Base-by-base conservation (phyloP, 64 coral and sea anemone genomes). In the Platygyra sinensis region DNA sequence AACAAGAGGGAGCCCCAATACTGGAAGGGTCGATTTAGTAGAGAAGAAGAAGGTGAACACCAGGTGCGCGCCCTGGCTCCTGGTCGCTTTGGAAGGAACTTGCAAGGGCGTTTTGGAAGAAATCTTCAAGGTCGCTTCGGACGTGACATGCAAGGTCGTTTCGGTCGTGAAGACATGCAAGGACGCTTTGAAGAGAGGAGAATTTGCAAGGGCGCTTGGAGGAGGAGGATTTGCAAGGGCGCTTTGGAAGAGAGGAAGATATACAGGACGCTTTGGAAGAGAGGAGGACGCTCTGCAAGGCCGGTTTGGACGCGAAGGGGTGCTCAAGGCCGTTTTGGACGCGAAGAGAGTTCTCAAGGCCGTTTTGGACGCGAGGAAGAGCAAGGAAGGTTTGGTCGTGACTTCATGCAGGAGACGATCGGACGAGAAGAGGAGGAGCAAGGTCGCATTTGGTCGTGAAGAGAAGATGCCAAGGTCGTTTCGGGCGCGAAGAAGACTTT, bases 1-100 rank as follows among this genome's bases (percentile, higher is more conserved):
- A 51, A 75, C 0, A 88, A 88, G 52, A 75, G 86, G 33, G 62
- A 60, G 49, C 90, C 90, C 20, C 90, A 92, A 32, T 92, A 71
- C 12, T 92, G 90, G 90, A 87, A 72, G 62, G 90, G 90, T 38
- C 74, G 90, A 17, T 92, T 92, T 59, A 73, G 65, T 39, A 74
- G 89, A 62, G 89, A 51, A 63, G 32, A 60, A 4, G 62, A 38
- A 27, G 42, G 42, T 46, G 79, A 64, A 11, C 79, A 82, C 0
- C 57, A 39, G 79, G 15, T 36, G 14, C 80, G 80, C 20, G 17
- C 80, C 20, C 2, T 67, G 11, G 78, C 75, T 20, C 89, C 89
- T 63, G 90, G 90, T 32, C 72, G 90, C 16, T 92, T 86, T 72
- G 90, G 90, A 42, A 84, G 90, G 38, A 86, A 80, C 14, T 55